A percentile compares a stretch with the other conserved stretches of the same genome.
These are phyloP conservation scores for Allacma fusca DNA, from an alignment of 2,888 invertebrate genomes.

Conservation along the genomic window DNA sequence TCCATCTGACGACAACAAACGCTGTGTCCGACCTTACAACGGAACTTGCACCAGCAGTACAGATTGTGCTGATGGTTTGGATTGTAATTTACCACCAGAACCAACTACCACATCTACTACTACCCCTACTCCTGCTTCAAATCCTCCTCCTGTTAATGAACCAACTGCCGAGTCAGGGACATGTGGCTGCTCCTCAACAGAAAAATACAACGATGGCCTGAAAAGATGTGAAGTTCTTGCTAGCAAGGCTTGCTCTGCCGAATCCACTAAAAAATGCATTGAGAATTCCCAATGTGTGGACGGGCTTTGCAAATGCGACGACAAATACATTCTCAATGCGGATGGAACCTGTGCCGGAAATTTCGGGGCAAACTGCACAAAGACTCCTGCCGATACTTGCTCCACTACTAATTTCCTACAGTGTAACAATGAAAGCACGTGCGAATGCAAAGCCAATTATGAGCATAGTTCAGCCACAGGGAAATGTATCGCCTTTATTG, in stretches of 20 bases:
- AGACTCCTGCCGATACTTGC: background rate
- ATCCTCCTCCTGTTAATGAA: background rate
- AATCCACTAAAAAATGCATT: background rate
- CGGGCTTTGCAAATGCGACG: background rate
- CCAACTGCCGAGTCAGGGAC: background rate
- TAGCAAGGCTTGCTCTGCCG: background rate
- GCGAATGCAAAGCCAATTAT: background rate
- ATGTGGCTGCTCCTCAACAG: background rate
- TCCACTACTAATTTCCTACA: background rate
- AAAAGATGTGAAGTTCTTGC: background rate
- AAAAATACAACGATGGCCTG: background rate
- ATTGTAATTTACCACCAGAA: background rate
- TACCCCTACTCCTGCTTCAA: background rate
- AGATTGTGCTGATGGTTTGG: background rate
- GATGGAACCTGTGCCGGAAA: background rate
- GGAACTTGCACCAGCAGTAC: background rate
- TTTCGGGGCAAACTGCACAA: background rate
- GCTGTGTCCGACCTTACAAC: background rate
- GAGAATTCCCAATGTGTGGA: background rate
- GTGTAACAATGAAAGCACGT: background rate
- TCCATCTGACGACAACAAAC: background rate
- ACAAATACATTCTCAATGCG: background rate
- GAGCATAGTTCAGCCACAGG: background rate
- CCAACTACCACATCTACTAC: background rate
- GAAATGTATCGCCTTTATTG: background rate